phyloP scores from a whole-genome alignment of 2,113 vertebrate species.

The Calypte anna region DNA sequence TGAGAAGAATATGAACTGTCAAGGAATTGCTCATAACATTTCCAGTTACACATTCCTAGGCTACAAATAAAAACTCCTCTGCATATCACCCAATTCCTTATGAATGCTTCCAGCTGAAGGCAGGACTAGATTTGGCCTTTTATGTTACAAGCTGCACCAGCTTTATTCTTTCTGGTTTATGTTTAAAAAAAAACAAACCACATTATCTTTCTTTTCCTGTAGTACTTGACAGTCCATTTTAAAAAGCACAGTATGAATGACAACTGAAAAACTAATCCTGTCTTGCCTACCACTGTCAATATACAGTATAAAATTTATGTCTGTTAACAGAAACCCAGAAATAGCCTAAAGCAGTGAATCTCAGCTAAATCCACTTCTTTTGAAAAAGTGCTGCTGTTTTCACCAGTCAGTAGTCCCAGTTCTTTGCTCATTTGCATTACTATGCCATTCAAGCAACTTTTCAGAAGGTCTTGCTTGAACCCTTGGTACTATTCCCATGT shows the following conservation, averaged over 20 bases:
- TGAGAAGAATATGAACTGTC: slow-evolving; percentile 30
- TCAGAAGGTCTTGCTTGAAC: background rate
- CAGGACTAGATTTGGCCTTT: slow-evolving; percentile 26
- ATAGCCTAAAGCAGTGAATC: background rate
- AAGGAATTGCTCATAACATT: slow-evolving; percentile 47
- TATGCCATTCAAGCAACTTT: background rate
- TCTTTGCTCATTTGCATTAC: background rate
- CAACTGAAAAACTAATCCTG: background rate
- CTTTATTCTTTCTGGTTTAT: background rate
- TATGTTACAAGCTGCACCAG: slow-evolving; percentile 21
- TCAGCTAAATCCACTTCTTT: background rate
- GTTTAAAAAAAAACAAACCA: background rate
- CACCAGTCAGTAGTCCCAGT: background rate
- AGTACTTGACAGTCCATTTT: background rate
- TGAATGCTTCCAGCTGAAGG: background rate
- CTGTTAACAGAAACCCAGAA: too few relatives aligned
- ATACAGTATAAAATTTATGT: too few relatives aligned
- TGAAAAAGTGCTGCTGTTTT: background rate
- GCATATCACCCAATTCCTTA: background rate
- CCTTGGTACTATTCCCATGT: background rate
- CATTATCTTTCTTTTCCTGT: background rate
- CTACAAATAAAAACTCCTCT: slow-evolving; percentile 37
- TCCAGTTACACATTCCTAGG: slow-evolving; percentile 35
- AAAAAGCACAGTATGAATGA: background rate
- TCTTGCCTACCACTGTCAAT: background rate